A percentile compares a stretch with the other conserved stretches of the same genome.
These are phyloP conservation scores for Rachycentron canadum DNA, from an alignment of 2,797 vertebrate genomes.

Conservation along the genomic window DNA sequence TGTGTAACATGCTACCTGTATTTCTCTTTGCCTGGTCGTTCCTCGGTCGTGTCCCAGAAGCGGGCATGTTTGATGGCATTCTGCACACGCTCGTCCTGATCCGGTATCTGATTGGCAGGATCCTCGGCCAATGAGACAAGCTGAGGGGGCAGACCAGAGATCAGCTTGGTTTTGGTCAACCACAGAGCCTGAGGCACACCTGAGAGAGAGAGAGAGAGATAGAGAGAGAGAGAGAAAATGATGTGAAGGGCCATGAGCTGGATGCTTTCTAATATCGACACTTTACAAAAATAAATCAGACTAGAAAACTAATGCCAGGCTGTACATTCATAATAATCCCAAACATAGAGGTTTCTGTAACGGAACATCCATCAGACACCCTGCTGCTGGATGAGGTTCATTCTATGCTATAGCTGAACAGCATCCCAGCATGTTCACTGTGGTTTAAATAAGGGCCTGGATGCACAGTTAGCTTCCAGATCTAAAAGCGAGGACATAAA, in stretches of 20 bases:
- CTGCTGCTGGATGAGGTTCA: too few relatives aligned
- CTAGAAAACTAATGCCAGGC: not conserved
- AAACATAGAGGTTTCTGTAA: not conserved
- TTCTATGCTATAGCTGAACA: too few relatives aligned
- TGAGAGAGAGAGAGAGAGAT: constrained; percentile 55
- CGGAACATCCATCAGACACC: too few relatives aligned
- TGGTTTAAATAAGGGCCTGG: too few relatives aligned
- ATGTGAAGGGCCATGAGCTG: not conserved
- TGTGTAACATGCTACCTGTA: constrained; percentile 86
- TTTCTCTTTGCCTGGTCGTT: constrained; percentile 77
- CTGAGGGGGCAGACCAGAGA: constrained; percentile 86
- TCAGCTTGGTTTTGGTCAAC: constrained; percentile 92
- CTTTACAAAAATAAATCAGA: not conserved
- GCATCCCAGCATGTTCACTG: too few relatives aligned
- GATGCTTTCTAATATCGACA: not conserved
- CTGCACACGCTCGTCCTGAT: constrained; percentile 86
- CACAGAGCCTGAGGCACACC: constrained; percentile 93
- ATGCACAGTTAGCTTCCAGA: too few relatives aligned
- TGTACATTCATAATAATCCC: not conserved
- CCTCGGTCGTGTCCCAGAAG: constrained; percentile 89
- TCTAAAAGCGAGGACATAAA: too few relatives aligned
- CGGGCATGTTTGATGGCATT: constrained; percentile 86
- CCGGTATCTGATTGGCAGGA: constrained; percentile 80
- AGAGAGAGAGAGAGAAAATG: not conserved
- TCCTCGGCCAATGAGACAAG: constrained; percentile 78